Evolutionary conservation across 2,797 vertebrate species (phyloP).

Genomic region (Coluber constrictor): DNA sequence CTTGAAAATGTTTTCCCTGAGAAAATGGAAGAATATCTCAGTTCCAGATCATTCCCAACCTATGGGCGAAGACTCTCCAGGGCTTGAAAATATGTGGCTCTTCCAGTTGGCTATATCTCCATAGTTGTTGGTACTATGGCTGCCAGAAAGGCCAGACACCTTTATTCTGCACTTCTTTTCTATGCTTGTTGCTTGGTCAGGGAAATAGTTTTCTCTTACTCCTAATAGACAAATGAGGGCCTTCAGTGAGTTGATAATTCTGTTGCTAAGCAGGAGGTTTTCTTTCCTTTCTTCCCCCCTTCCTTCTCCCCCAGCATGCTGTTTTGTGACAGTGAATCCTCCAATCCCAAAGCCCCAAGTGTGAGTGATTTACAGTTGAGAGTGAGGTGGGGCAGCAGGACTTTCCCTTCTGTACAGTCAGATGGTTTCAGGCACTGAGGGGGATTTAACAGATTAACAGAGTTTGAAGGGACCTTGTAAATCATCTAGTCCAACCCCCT

Average conservation of each 20-base stretch:
- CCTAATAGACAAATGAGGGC: not conserved
- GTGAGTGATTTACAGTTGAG: not conserved
- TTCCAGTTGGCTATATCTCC: not conserved
- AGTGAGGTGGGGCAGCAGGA: not conserved
- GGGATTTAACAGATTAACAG: not conserved
- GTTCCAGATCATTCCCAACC: not conserved
- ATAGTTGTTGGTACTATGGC: not conserved
- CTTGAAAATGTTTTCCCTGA: not conserved
- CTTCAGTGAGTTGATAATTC: not conserved
- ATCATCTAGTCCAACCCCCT: too few species aligned
- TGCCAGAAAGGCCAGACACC: not conserved
- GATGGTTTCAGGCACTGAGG: not conserved
- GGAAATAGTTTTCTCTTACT: not conserved
- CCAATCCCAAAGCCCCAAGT: not conserved
- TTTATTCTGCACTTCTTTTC: not conserved
- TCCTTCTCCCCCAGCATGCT: not conserved
- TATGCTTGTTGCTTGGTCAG: not conserved
- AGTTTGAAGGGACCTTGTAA: too few species aligned
- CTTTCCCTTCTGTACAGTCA: not conserved
- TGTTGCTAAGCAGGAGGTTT: not conserved
- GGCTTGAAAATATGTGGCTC: not conserved
- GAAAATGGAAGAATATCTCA: not conserved
- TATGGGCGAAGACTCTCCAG: not conserved
- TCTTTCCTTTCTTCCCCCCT: not conserved
- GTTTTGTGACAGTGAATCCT: not conserved